Evolutionary conservation across 2,113 vertebrate species (phyloP).

Genomic region (Vireo altiloquus): DNA sequence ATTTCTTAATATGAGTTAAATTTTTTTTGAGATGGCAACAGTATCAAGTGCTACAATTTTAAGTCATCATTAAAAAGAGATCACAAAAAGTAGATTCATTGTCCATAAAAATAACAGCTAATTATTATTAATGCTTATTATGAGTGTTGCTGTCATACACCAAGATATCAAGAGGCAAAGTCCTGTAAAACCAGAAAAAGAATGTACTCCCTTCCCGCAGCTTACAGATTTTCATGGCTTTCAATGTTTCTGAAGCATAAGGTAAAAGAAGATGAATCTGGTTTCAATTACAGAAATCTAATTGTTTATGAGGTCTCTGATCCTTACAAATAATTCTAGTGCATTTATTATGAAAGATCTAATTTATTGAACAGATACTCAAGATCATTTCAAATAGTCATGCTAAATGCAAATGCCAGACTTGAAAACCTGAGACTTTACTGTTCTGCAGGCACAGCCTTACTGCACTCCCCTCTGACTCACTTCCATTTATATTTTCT

Average conservation of each 20-base stretch:
- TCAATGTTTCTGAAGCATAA: background rate
- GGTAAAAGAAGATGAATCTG: background rate
- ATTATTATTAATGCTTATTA: background rate
- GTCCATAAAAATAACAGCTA: background rate
- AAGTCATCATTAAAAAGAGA: background rate
- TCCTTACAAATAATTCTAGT: background rate
- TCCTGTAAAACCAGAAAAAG: background rate
- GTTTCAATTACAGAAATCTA: background rate
- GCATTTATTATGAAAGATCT: background rate
- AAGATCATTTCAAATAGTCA: background rate
- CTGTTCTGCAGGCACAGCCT: background rate
- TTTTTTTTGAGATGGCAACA: background rate
- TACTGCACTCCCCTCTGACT: background rate
- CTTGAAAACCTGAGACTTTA: background rate
- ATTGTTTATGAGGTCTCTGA: background rate
- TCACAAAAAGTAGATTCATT: background rate
- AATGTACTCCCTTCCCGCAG: background rate
- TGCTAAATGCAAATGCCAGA: background rate
- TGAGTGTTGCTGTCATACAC: background rate
- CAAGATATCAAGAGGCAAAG: background rate
- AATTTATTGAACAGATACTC: background rate
- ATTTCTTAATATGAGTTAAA: constrained; percentile 24
- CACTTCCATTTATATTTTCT: background rate
- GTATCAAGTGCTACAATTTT: background rate
- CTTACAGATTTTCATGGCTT: background rate